Evolutionary conservation across 1,140 invertebrate genomes (phyloP), one percentile per base, ranked within the genome.

Genomic region (Bacillus rossius): DNA sequence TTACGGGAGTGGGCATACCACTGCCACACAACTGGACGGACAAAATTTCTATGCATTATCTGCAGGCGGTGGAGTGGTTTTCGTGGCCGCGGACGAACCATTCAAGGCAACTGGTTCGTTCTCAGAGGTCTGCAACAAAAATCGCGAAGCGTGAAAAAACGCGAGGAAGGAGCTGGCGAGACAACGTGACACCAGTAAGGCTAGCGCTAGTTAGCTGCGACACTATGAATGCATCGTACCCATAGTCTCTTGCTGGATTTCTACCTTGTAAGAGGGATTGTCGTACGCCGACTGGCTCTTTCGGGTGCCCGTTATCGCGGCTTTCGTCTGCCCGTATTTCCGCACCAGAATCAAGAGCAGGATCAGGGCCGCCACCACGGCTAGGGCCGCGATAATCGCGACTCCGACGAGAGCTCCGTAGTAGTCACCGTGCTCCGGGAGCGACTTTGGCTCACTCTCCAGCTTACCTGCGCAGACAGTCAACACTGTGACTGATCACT

Each of bases 201-300:
- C 23, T 45, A 45, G 43, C n/a, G 43, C 10, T 19, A 3, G n/a
- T n/a, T 25, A 45, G n/a, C 10, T 45, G 4, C 23, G 17, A 45
- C 23, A 45, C 23, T 25, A 45, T 45, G 43, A 57, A n/a, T 23
- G 55, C 26, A 47, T 23, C 67, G 59, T 82, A 91, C 89, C 87
- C 88, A 92, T 90, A 71, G 88, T 91, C 77, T 92, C 89, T 79
- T 92, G 89, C 77, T 92, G 88, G 75, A 91, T 84, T 75, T 92
- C 88, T 76, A 94, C 88, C 84, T 94, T 95, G 79, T 94, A 95
- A 66, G 91, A 92, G 54, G 92, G 92, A 79, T 94, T 95, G 73
- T 95, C 92, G 70, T 94, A 94, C 42, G 91, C 90, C 8, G 91
- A 86, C 55, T 76, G 71, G 40, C 75, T 73, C 61, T 77, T 77